These are phyloP conservation scores for Prionace glauca DNA, from an alignment of 2,797 vertebrate species.

Conservation along the genomic window DNA sequence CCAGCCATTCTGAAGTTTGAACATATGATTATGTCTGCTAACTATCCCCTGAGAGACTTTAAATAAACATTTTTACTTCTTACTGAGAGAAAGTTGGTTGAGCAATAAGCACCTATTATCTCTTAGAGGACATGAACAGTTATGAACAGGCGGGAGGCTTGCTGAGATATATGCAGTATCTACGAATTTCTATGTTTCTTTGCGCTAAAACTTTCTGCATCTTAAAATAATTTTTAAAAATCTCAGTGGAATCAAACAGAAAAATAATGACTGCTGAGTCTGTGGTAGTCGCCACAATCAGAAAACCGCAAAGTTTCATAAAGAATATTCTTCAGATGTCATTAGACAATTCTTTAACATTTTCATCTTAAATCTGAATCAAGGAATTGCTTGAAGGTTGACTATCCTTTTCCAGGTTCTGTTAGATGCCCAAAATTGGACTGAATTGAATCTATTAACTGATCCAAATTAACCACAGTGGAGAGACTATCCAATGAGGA, in stretches of 20 bases:
- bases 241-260: background rate
- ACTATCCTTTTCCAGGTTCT: background rate
- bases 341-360: background rate
- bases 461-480: background rate
- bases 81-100: background rate
- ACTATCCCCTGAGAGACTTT: background rate
- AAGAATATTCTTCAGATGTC: background rate
- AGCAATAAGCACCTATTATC: background rate
- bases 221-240: background rate
- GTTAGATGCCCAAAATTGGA: background rate
- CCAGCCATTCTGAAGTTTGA: background rate
- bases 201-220: background rate
- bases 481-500: background rate
- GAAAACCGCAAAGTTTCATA: background rate
- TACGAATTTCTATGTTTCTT: background rate
- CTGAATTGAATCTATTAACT: background rate
- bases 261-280: background rate
- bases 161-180: background rate
- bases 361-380: background rate
- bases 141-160: background rate
- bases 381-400: background rate
- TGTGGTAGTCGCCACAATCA: background rate
- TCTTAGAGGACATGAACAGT: background rate
- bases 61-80: background rate
- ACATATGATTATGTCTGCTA: background rate